Evolutionary conservation across 2,888 invertebrate genomes (phyloP).

Genomic region (Chymomyza procnemis): DNA sequence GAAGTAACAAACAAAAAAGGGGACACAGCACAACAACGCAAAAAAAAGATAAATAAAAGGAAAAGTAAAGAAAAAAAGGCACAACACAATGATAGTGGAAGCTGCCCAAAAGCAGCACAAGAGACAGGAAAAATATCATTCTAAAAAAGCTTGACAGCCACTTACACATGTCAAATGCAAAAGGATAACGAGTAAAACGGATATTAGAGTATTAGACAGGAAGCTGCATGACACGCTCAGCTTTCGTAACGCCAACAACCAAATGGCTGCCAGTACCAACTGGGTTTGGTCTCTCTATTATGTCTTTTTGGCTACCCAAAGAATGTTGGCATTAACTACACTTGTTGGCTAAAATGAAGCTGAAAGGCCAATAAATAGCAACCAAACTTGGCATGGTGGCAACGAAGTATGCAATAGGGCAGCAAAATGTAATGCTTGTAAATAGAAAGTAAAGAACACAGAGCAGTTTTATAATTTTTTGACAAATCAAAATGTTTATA

Average conservation of each 20-base stretch:
- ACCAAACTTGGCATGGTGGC: background rate
- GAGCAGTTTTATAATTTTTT: too few relatives aligned
- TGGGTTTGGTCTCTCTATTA: conserved; percentile 9
- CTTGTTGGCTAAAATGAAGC: conserved; percentile 41
- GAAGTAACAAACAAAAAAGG: conserved; percentile 45
- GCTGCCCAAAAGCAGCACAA: conserved; percentile 35
- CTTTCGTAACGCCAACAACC: conserved; percentile 9
- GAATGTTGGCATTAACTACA: conserved; percentile 45
- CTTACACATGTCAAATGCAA: conserved; percentile 72
- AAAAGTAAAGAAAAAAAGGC: conserved; percentile 2
- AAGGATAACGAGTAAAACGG: conserved; percentile 71
- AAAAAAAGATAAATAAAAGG: conserved; percentile 18
- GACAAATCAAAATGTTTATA: conserved; percentile 5
- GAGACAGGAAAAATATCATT: conserved; percentile 65
- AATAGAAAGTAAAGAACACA: too few relatives aligned
- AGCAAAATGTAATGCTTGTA: background rate
- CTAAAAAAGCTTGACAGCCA: conserved; percentile 68
- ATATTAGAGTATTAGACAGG: conserved; percentile 70
- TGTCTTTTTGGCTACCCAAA: conserved; percentile 19
- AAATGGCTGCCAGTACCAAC: conserved; percentile 30
- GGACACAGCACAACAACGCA: conserved; percentile 20
- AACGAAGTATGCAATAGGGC: too few relatives aligned
- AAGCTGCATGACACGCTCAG: conserved; percentile 54
- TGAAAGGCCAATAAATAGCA: background rate
- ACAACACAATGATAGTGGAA: conserved; percentile 33